Evolutionary conservation across 2,113 vertebrate species (phyloP), one percentile per base, ranked within the genome.

Genomic region (Hylia prasina): DNA sequence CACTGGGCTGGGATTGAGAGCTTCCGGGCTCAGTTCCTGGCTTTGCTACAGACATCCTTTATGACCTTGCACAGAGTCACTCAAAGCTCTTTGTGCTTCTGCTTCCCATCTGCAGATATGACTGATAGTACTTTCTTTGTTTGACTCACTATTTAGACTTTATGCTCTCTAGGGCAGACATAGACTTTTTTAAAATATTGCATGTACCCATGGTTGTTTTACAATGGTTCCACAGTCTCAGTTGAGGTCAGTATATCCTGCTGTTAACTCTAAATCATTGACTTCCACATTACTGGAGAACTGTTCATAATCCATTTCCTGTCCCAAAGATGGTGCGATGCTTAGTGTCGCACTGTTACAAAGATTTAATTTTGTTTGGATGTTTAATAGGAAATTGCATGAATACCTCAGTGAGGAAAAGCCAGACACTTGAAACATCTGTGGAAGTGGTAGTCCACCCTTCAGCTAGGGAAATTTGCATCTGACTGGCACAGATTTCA

Each of bases 51-150:
- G 77, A 17, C 65, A 84, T 84, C 77, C 90, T 93, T 95, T 96
- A 89, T 95, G 91, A 82, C 76, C 76, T 93, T 87, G 90, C 56
- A 78, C 28, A 72, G 69, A 90, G 28, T 71, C 28, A 28, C 47
- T 88, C 82, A 92, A 7, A 93, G 93, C 86, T 91, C 93, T 96
- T 94, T 96, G 93, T 96, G 93, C 79, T 60, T 84, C 89, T 69
- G 25, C 83, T 95, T 95, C 92, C 92, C 93, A 96, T 96, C 94
- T 97, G 92, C 90, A 97, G 89, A 93, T 92, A 96, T 37, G 76
- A 89, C 69, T 78, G 94, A 96, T 92, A 96, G 89, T 95, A 57
- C 80, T 71, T 78, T 69, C 75, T 95, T 97, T 96, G 90, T 97
- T 44, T 79, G 31, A 44, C 68, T 65, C 13, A 2, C 58, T 81